phyloP scores from a whole-genome alignment of 1,140 invertebrate species.

The Bombus turneri region DNA sequence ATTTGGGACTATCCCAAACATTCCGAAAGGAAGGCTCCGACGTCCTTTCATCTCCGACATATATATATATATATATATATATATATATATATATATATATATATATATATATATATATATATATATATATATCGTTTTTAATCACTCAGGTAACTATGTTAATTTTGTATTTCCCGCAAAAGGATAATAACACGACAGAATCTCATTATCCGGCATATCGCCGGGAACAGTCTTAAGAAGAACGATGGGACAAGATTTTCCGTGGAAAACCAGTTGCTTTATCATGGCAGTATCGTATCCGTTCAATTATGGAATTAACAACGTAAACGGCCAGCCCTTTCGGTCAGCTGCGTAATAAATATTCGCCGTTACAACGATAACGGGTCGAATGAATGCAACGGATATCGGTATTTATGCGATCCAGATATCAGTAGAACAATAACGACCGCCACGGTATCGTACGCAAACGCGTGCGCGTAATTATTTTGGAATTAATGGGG shows the following conservation, averaged over 20 bases:
- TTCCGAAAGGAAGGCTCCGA: too few species aligned
- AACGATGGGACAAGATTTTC: not conserved
- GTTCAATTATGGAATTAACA: conserved; percentile 70
- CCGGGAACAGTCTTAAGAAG: not conserved
- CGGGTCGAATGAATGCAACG: conserved; percentile 69
- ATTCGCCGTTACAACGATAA: conserved; percentile 63
- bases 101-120: too few species aligned
- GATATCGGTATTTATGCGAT: conserved; percentile 71
- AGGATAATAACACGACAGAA: not conserved
- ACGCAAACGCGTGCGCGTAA: conserved; percentile 57
- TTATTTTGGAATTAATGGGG: conserved; percentile 68
- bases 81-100: too few species aligned
- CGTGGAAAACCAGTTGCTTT: conserved; percentile 19
- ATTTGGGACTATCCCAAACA: too few species aligned
- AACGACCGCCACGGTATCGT: conserved; percentile 59
- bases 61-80: too few species aligned
- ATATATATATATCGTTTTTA: not conserved
- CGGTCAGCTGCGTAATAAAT: conserved; percentile 67
- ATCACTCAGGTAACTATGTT: not conserved
- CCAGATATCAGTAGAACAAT: conserved; percentile 70
- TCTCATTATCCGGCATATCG: not conserved
- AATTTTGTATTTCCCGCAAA: not conserved
- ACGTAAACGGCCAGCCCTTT: conserved; percentile 56
- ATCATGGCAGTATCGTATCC: conserved; percentile 42
- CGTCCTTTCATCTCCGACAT: too few species aligned